Evolutionary conservation across 2,797 vertebrate genomes (phyloP).

Genomic region (Molossus molossus): DNA sequence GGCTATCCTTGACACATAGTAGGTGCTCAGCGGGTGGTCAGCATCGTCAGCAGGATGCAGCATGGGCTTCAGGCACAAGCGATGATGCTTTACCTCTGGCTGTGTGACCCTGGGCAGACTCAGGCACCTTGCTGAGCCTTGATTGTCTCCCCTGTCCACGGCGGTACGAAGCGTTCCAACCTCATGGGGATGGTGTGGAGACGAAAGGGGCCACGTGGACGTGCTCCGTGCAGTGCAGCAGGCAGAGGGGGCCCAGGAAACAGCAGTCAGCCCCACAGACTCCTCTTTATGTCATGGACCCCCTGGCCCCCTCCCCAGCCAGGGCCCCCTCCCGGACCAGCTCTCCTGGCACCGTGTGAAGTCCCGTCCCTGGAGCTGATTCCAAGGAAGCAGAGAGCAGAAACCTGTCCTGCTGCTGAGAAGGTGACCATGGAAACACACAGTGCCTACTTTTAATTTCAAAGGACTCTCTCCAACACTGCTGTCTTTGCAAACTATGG

Average conservation of each 20-base stretch:
- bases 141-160: not conserved
- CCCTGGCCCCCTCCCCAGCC: not conserved
- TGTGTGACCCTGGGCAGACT: not conserved
- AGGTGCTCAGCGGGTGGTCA: not conserved
- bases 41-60: not conserved
- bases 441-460: not conserved
- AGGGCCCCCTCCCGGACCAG: not conserved
- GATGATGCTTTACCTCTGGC: not conserved
- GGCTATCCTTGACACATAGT: not conserved
- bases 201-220: accelerated
- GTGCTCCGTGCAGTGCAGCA: too few relatives aligned
- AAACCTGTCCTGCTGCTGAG: not conserved
- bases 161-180: accelerated
- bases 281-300: accelerated
- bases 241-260: not conserved
- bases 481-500: not conserved
- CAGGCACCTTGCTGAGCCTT: not conserved
- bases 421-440: not conserved
- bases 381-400: not conserved
- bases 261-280: not conserved
- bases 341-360: not conserved
- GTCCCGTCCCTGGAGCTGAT: not conserved
- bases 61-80: not conserved
- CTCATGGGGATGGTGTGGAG: too few relatives aligned
- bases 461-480: not conserved